A percentile compares a stretch with the other conserved stretches of the same genome.
Conservation (phyloP, 2,113 vertebrate species). For the Xiphophorus maculatus region DNA sequence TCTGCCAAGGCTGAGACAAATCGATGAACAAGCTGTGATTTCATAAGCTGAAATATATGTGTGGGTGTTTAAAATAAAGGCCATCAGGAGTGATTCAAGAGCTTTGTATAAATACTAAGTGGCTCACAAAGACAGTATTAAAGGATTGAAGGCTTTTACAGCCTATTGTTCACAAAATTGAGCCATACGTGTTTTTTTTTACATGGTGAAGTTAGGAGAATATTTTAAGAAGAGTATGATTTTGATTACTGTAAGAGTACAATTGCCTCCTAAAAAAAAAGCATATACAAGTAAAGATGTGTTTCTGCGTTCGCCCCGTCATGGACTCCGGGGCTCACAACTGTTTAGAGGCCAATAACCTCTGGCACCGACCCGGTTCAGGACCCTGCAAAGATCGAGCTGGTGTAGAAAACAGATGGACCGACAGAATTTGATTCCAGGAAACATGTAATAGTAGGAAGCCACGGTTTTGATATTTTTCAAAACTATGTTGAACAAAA, state of each 20-base stretch:
- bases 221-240: too few species aligned
- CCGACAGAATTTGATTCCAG: too few species aligned
- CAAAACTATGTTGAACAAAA: too few species aligned
- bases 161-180: constrained; percentile 7
- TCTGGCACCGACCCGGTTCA: too few species aligned
- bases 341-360: too few species aligned
- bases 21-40: constrained; percentile 25
- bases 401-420: too few species aligned
- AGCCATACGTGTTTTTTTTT: not conserved
- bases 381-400: too few species aligned
- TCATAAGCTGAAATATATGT: constrained; percentile 21
- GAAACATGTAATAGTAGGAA: too few species aligned
- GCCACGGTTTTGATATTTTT: too few species aligned
- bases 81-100: constrained; percentile 5
- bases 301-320: too few species aligned
- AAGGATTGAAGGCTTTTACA: constrained; percentile 7
- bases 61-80: constrained; percentile 19
- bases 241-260: not conserved
- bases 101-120: constrained; percentile 14
- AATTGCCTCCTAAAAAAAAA: not conserved
- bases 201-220: not conserved
- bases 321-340: too few species aligned
- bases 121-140: constrained; percentile 5
- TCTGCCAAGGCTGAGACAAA: constrained; percentile 21
- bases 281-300: too few species aligned